phyloP scores from a whole-genome alignment of 2,113 vertebrate species.

The Ursus arctos region DNA sequence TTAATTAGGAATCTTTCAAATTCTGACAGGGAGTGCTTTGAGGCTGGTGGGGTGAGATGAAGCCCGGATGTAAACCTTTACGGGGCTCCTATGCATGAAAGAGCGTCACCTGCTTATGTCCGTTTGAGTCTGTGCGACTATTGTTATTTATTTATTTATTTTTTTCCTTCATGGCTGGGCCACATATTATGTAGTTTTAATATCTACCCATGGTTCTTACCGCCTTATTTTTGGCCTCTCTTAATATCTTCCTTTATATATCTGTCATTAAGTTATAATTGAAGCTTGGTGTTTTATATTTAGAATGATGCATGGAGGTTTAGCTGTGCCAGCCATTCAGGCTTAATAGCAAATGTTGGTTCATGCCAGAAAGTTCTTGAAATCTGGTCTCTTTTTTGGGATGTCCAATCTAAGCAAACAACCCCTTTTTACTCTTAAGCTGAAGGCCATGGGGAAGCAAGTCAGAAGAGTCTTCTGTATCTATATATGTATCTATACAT shows the following conservation, averaged over 20 bases:
- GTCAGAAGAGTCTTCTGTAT: background rate
- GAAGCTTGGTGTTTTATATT: conserved; percentile 74
- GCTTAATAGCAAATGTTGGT: conserved; percentile 62
- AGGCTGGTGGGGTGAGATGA: background rate
- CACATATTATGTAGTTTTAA: conserved; percentile 61
- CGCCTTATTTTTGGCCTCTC: conserved; percentile 53
- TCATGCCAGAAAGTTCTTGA: conserved; percentile 51
- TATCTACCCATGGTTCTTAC: conserved; percentile 42
- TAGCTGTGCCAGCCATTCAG: conserved; percentile 68
- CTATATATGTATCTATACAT: background rate
- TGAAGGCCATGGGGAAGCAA: background rate
- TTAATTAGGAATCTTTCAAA: conserved; percentile 52
- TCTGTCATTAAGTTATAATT: conserved; percentile 80
- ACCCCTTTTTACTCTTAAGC: background rate
- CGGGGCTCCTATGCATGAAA: conserved; percentile 41
- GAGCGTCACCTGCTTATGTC: conserved; percentile 53
- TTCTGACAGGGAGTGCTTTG: conserved; percentile 50
- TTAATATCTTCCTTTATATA: conserved; percentile 71
- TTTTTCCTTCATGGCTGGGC: conserved; percentile 43
- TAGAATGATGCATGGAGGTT: conserved; percentile 63
- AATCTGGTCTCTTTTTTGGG: conserved; percentile 20
- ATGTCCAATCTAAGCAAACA: background rate
- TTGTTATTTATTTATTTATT: background rate
- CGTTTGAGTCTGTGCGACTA: background rate
- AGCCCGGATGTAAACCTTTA: conserved; percentile 14